These are phyloP conservation scores for Acrossocheilus wenchowensis DNA, from an alignment of 2,797 vertebrate genomes.

Conservation along the genomic window DNA sequence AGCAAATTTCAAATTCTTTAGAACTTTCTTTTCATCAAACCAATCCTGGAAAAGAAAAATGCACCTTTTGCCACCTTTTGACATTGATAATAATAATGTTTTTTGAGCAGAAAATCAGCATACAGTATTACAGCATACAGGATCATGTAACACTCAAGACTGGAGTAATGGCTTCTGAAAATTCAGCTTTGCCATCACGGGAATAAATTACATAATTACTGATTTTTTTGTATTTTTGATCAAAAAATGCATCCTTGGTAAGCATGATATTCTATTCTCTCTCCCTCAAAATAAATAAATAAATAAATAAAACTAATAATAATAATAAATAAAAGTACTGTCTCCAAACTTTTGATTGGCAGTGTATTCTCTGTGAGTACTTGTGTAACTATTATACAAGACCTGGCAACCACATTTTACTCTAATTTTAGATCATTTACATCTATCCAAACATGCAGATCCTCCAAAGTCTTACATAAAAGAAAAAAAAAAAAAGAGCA, in stretches of 20 bases:
- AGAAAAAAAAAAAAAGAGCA: not conserved
- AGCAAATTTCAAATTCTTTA: not conserved
- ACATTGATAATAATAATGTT: no score
- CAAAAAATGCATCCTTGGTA: not conserved
- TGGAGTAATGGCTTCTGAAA: not conserved
- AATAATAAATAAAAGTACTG: no score
- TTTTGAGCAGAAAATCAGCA: no score
- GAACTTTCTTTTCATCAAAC: not conserved
- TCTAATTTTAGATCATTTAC: not conserved
- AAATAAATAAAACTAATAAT: no score
- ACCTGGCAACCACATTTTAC: not conserved
- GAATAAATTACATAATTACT: not conserved
- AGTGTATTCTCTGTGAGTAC: not conserved
- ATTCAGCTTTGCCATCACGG: not conserved
- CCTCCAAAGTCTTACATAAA: not conserved
- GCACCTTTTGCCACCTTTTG: no score
- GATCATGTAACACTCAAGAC: no score
- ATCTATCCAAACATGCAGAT: not conserved
- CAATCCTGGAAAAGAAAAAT: not conserved
- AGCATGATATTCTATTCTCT: not conserved
- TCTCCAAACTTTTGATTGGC: no score
- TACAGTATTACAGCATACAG: no score
- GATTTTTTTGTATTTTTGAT: not conserved
- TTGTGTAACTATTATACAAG: not conserved
- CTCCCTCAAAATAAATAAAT: no score